Base-by-base conservation (phyloP, 2,113 vertebrate species). In the Plecotus auritus region DNA sequence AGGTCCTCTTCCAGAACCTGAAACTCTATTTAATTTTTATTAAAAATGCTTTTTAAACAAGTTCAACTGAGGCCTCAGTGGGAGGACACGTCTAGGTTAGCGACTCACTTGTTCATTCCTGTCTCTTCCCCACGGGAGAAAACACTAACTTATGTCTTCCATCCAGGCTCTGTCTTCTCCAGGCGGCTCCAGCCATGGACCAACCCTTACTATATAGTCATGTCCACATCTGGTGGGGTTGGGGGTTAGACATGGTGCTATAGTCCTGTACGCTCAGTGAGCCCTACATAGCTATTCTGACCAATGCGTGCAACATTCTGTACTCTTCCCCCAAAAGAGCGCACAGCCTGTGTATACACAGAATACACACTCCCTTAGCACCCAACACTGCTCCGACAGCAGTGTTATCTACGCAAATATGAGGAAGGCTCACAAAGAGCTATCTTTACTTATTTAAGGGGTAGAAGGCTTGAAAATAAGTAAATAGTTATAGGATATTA, bases 31-130 rank as follows among this genome's bases (percentile, higher is more conserved):
- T 91, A 61, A 87, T 87, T 94, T 82, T 77, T 91, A 72, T 95
- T 70, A 35, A 92, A 95, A 85, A n/a, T 72, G 20, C 18, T 94
- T 92, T 70, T 22, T 64, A 96, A 95, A 76, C 1, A 61, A 95
- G 22, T 91, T 94, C 69, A 89, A 77, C 23, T 47, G 45, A 72
- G 70, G 18, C 32, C 16, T 96, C 59, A 49, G 16, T 87, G 30
- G 47, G 17, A 84, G 18, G 12, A 47, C 3, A 32, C 7, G 88
- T 92, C 6, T 77, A 64, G 30, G 2, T 73, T 83, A 72, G 42
- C 22, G 86, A 45, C 28, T 84, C 20, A 26, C 17, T 47, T 73
- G 9, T 85, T 92, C 12, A 74, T 81, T 88, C 40, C 66, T 87
- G 9, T 70, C 40, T 95, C 9, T 47, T 28, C 47, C 30, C 7